Base-by-base conservation (phyloP, 2,113 vertebrate species). In the Microcebus ravelobensis region DNA sequence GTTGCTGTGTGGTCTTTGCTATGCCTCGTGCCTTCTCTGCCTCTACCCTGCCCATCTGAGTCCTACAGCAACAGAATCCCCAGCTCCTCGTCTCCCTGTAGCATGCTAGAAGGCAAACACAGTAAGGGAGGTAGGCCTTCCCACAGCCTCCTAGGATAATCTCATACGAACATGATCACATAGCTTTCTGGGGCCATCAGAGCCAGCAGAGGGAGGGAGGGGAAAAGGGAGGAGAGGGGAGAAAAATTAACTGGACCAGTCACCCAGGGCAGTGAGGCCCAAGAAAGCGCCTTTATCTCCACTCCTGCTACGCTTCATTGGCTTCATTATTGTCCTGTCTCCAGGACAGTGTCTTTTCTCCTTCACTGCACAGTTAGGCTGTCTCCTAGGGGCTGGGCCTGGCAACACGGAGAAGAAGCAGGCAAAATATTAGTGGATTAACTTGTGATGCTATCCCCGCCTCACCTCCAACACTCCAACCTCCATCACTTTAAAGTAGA, bases 321-420 rank as follows among this genome's bases (percentile, higher is more conserved):
- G 36, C 61, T 70, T 91, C 39, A 50, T 61, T 83, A 71, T 48
- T 39, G 76, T 48, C 65, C 79, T 63, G 68, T 92, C 80, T 96
- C 68, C 36, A 76, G 87, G 50, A 92, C 48, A 25, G 85, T 6
- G 34, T 55, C 39, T 87, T 63, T 71, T 91, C 67, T 88, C 77
- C 82, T 61, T 36, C 48, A 4, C 87, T 45, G 55, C 57, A 45
- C 42, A 52, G 63, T 52, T 76, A 61, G 89, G 55, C 90, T 89
- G 57, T 87, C 94, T 96, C 77, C 10, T 36, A 52, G 87, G 82
- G 86, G 27, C 81, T 63, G 94, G 93, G 52, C 85, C 88, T 94
- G 77, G 80, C 77, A 39, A 70, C 63, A 15, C 29, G n/a, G 80
- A 86, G 68, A 74, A 93, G 34, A 57, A 63, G 34, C 59, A 10